These are phyloP conservation scores for Gobius niger DNA, from an alignment of 2,113 vertebrate genomes.

Conservation along the genomic window DNA sequence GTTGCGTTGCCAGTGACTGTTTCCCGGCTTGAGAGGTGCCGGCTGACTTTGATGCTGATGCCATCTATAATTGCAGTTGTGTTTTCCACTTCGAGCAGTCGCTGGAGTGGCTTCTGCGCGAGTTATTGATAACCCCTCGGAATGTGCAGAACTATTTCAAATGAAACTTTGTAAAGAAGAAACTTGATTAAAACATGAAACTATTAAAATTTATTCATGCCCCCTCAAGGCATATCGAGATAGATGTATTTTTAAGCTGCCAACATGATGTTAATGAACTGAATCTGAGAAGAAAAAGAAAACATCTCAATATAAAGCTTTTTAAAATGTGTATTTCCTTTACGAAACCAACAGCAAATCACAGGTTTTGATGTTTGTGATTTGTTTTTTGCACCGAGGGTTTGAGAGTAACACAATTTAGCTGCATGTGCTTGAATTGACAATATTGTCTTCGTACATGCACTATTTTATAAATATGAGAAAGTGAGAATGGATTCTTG, in stretches of 20 bases:
- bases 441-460: too few species aligned
- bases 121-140: slow-evolving; percentile 49
- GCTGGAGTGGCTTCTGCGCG: slow-evolving; percentile 22
- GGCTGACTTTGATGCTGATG: slow-evolving; percentile 58
- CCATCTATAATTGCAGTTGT: slow-evolving; percentile 61
- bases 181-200: slow-evolving; percentile 39
- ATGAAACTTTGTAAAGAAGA: slow-evolving; percentile 30
- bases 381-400: too few species aligned
- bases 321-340: neutral
- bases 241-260: neutral
- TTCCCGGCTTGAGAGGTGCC: slow-evolving; percentile 59
- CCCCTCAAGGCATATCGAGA: neutral
- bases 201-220: neutral
- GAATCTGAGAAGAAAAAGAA: neutral
- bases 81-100: slow-evolving; percentile 52
- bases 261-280: neutral
- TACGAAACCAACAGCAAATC: neutral
- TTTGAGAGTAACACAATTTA: too few species aligned
- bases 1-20: slow-evolving; percentile 60
- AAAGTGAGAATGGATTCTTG: too few species aligned
- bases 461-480: too few species aligned
- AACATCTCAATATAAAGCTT: neutral
- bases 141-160: slow-evolving; percentile 31
- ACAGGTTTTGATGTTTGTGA: neutral
- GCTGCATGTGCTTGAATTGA: too few species aligned